Evolutionary conservation across 1,140 invertebrate species (phyloP).

Genomic region (Leptoteleia sp.): DNA sequence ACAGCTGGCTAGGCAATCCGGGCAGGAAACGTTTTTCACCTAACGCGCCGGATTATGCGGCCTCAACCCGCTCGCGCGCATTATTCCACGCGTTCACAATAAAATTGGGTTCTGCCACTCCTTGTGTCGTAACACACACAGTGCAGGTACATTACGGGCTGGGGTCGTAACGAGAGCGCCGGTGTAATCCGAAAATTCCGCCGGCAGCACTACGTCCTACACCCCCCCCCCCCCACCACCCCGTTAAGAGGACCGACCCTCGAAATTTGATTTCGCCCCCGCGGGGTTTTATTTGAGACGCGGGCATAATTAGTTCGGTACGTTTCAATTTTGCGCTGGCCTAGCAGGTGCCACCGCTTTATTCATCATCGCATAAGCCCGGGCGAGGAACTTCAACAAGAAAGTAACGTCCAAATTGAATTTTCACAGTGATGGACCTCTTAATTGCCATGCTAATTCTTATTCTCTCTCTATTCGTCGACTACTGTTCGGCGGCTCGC

Average conservation of each 20-base stretch:
- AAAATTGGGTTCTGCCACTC: slow-evolving; percentile 21
- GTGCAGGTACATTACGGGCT: slow-evolving; percentile 62
- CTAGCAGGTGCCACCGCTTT: slow-evolving; percentile 61
- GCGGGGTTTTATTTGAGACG: slow-evolving; percentile 35
- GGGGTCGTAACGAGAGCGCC: slow-evolving; percentile 63
- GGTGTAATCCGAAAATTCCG: too few relatives aligned
- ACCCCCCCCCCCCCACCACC: too few relatives aligned
- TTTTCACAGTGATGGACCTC: slow-evolving; percentile 75
- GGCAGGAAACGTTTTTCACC: slow-evolving; percentile 75
- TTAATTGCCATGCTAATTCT: slow-evolving; percentile 77
- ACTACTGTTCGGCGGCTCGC: slow-evolving; percentile 80
- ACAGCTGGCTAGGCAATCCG: slow-evolving; percentile 51
- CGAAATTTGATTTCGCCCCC: slow-evolving; percentile 28
- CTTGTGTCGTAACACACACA: slow-evolving; percentile 57
- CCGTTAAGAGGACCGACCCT: too few relatives aligned
- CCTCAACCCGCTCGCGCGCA: slow-evolving; percentile 69
- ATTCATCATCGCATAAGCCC: slow-evolving; percentile 63
- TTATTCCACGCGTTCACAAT: slow-evolving; percentile 54
- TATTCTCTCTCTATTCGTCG: slow-evolving; percentile 70
- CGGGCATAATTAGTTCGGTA: slow-evolving; percentile 56
- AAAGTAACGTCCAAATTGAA: slow-evolving; percentile 66
- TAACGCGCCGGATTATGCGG: slow-evolving; percentile 74
- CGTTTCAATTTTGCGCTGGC: slow-evolving; percentile 60
- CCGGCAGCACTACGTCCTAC: too few relatives aligned
- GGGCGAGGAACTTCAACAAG: slow-evolving; percentile 44